phyloP scores from a whole-genome alignment of 1,140 invertebrate species.

The Hetaerina americana region DNA sequence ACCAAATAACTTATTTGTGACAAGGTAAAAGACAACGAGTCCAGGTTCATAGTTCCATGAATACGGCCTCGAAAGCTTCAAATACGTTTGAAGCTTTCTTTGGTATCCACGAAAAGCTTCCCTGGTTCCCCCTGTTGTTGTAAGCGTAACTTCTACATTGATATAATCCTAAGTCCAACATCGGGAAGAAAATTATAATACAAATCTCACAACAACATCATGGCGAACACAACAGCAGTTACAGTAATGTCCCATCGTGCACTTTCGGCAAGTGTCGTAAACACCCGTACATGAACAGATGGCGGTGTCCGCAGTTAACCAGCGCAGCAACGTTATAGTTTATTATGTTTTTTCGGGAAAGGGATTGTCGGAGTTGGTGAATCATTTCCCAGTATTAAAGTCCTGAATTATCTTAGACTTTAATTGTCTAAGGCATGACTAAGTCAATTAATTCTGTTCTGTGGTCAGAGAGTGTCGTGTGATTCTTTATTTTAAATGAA shows the following conservation, averaged over 20 bases:
- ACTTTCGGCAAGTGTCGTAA: neutral
- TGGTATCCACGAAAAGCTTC: constrained; percentile 45
- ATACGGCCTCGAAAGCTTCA: constrained; percentile 66
- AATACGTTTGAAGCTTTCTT: constrained; percentile 72
- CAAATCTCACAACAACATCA: constrained; percentile 23
- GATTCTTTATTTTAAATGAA: no score
- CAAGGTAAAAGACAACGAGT: constrained; percentile 93
- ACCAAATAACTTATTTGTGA: constrained; percentile 95
- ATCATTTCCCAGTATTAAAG: no score
- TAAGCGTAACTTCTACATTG: constrained; percentile 44
- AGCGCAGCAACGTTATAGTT: no score
- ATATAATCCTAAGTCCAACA: constrained; percentile 48
- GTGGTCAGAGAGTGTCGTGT: no score
- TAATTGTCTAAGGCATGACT: no score
- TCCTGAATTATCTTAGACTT: no score
- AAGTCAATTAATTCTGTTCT: no score
- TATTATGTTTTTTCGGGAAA: no score
- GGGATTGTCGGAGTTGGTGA: no score
- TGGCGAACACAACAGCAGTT: constrained; percentile 24
- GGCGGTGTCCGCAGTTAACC: neutral
- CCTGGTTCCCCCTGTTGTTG: constrained; percentile 39
- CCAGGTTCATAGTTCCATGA: constrained; percentile 98
- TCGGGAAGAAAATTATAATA: constrained; percentile 31
- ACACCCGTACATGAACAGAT: neutral
- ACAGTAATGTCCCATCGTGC: neutral